Evolutionary conservation across 2,797 vertebrate genomes (phyloP).

Genomic region (Girardinus metallicus): DNA sequence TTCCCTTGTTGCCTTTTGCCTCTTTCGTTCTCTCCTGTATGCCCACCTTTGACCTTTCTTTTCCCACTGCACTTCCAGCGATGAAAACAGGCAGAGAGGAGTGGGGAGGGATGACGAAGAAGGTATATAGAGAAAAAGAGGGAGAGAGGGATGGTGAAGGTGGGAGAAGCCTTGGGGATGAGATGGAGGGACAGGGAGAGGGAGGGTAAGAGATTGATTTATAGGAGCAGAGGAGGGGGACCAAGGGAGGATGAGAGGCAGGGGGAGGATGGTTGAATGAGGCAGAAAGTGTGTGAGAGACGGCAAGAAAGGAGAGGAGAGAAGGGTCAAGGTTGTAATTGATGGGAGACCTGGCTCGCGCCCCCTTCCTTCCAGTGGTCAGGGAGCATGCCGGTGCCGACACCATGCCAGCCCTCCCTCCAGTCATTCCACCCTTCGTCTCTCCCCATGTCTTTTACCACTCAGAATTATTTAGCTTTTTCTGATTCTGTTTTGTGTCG

Average conservation of each 20-base stretch:
- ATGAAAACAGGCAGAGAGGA: conserved; percentile 70
- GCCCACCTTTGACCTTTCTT: conserved; percentile 74
- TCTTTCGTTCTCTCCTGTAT: conserved; percentile 63
- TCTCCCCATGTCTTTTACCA: conserved; percentile 56
- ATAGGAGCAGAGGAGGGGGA: conserved; percentile 76
- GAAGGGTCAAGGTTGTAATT: conserved; percentile 85
- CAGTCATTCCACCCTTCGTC: conserved; percentile 70
- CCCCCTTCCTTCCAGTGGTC: conserved; percentile 74
- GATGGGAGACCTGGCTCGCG: conserved; percentile 80
- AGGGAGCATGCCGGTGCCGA: conserved; percentile 69
- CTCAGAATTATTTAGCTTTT: conserved; percentile 53
- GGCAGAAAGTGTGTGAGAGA: conserved; percentile 71
- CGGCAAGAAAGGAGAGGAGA: conserved; percentile 63
- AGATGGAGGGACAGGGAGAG: conserved; percentile 32
- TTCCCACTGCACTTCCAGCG: conserved; percentile 72
- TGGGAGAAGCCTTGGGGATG: conserved; percentile 47
- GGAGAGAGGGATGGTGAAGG: conserved; percentile 37
- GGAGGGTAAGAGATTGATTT: conserved; percentile 76
- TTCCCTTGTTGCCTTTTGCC: conserved; percentile 61
- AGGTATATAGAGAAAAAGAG: conserved; percentile 41
- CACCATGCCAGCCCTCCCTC: conserved; percentile 62
- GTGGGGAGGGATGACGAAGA: conserved; percentile 58
- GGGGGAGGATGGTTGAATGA: conserved; percentile 71
- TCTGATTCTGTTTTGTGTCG: conserved; percentile 36
- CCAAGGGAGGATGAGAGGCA: conserved; percentile 73